Conservation (phyloP, 2,113 vertebrate genomes). For the Arothron firmamentum region DNA sequence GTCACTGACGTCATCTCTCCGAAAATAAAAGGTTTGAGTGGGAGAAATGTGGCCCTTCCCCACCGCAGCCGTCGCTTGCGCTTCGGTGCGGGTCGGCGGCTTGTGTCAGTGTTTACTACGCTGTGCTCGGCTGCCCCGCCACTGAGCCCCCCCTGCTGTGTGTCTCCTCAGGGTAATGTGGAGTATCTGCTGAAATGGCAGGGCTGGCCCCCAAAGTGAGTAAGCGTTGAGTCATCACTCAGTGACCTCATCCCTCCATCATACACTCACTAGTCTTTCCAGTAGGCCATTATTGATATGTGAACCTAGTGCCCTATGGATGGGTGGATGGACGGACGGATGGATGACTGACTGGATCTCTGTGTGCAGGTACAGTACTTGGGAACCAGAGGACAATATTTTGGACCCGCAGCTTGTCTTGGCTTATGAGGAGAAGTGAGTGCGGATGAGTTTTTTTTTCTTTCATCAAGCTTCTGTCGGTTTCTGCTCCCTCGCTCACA, state of each 20-base stretch:
- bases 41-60: slow-evolving; percentile 35
- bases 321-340: neutral
- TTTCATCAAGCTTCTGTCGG: slow-evolving; percentile 5
- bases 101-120: neutral
- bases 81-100: too few relatives aligned
- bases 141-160: neutral
- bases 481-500: slow-evolving; percentile 10
- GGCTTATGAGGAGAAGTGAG: slow-evolving; percentile 98
- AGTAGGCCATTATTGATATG: neutral
- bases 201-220: slow-evolving; percentile 99
- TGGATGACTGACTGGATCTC: slow-evolving; percentile 6
- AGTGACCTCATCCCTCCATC: slow-evolving; percentile 45
- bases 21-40: slow-evolving; percentile 46
- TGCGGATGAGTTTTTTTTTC: slow-evolving; percentile 15
- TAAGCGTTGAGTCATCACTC: slow-evolving; percentile 55
- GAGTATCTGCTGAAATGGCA: slow-evolving; percentile 99
- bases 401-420: slow-evolving; percentile 95
- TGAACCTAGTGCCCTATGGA: neutral
- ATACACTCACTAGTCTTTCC: neutral
- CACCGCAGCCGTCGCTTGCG: too few relatives aligned
- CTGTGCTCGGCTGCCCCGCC: slow-evolving; percentile 12
- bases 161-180: slow-evolving; percentile 86
- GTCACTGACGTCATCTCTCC: slow-evolving; percentile 61
- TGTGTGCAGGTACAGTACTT: slow-evolving; percentile 90
- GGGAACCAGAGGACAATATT: slow-evolving; percentile 98